A percentile compares a stretch with the other conserved stretches of the same genome.
These are phyloP conservation scores for Corynorhinus townsendii DNA, from an alignment of 2,113 vertebrate genomes.

Conservation along the genomic window DNA sequence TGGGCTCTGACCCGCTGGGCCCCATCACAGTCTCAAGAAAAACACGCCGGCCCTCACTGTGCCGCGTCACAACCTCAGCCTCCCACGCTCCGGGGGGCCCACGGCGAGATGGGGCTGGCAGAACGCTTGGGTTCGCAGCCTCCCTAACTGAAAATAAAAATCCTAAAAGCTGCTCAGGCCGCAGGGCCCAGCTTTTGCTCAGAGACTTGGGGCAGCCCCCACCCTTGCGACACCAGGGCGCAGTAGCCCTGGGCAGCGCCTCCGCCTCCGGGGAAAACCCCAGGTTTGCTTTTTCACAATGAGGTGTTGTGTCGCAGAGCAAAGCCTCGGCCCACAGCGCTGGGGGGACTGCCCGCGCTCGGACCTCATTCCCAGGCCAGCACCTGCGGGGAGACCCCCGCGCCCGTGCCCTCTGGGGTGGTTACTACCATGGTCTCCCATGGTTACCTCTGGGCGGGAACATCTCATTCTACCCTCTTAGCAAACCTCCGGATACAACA, in stretches of 20 bases:
- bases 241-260: background rate
- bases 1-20: fast-evolving
- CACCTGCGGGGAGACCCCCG: no score
- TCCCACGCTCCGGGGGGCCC: fast-evolving
- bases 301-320: no score
- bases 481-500: no score
- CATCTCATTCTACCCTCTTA: no score
- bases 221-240: fast-evolving
- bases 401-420: no score
- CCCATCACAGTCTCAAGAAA: background rate
- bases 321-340: background rate
- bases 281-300: no score
- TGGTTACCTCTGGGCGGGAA: no score
- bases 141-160: background rate
- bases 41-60: fast-evolving
- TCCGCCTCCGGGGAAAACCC: background rate
- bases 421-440: no score
- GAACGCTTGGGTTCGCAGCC: fast-evolving
- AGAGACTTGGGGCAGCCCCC: background rate
- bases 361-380: background rate
- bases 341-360: no score
- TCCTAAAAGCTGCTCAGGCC: background rate
- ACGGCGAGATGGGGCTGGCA: fast-evolving
- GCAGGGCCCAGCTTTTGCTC: background rate
- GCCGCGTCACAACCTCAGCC: fast-evolving